These are phyloP conservation scores for Chloromyia formosa DNA, from an alignment of 2,888 invertebrate genomes.

Conservation along the genomic window DNA sequence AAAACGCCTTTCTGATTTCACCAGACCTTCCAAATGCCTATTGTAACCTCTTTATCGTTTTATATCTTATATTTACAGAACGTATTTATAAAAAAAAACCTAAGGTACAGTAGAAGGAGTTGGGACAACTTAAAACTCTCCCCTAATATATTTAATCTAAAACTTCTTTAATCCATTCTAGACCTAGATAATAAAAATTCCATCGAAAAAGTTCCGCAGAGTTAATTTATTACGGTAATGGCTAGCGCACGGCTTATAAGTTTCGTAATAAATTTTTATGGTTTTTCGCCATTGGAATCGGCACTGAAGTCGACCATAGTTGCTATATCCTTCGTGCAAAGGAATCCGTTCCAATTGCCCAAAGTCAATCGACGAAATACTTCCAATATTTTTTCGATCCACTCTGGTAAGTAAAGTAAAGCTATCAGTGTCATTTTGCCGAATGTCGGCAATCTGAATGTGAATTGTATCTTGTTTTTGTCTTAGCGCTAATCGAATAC, in stretches of 20 bases:
- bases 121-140: neutral
- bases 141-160: neutral
- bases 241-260: conserved; percentile 12
- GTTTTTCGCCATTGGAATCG: neutral
- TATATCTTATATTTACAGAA: too few relatives aligned
- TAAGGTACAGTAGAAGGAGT: neutral
- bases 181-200: conserved; percentile 19
- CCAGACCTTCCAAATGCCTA: too few relatives aligned
- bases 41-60: too few relatives aligned
- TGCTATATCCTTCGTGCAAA: neutral
- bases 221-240: conserved; percentile 22
- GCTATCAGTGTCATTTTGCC: too few relatives aligned
- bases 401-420: too few relatives aligned
- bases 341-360: neutral
- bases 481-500: neutral
- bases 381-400: neutral
- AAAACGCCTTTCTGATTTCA: too few relatives aligned
- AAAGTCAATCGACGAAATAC: neutral
- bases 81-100: too few relatives aligned
- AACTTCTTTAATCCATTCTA: neutral
- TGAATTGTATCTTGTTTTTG: neutral
- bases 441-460: too few relatives aligned
- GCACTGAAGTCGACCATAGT: neutral
- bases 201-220: conserved; percentile 14
- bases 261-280: conserved; percentile 34